Evolutionary conservation across 1,140 invertebrate genomes (phyloP), one percentile per base, ranked within the genome.

Genomic region (Epicauta chinensis): DNA sequence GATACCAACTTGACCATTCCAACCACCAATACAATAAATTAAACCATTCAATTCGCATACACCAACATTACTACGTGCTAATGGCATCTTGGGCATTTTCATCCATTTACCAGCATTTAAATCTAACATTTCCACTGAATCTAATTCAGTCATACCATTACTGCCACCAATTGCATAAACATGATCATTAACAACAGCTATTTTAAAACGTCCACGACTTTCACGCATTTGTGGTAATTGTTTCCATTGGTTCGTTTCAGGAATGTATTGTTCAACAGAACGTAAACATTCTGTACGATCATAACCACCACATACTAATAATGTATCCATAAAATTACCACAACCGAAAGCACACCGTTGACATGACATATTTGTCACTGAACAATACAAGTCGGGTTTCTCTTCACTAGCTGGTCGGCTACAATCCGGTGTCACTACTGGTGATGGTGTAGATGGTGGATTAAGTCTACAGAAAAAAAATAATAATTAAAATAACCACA

Each of bases 241-340:
- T 16, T 73, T 69, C 89, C 89, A 92, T 17, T 66, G 73, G 65
- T 91, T 91, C 3, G 68, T 73, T 31, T 73, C 71, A 2, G 83
- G 78, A 62, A 86, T 76, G 70, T 88, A 93, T 13, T 77, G 75
- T 72, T 92, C 90, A 1, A 84, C 86, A 11, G 77, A 77, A 45
- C 79, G 81, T 36, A 93, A 72, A 65, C 89, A 92, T 67, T 93
- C 87, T 12, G 83, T 86, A 36, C 90, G 76, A 68, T 93, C 88
- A 69, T 93, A 93, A 6, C 91, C 90, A 68, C 88, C 86, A 69
- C 85, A 87, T 14, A 89, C 84, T 52, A 91, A 70, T 1, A 91
- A 69, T 39, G 77, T 78, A 16, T 81, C 81, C 50, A 84, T 75
- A 11, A 86, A 65, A 56, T 83, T 81, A 17, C 80, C 82, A 49